Conservation (phyloP, 2,113 vertebrate species). For the Bubalus kerabau region DNA sequence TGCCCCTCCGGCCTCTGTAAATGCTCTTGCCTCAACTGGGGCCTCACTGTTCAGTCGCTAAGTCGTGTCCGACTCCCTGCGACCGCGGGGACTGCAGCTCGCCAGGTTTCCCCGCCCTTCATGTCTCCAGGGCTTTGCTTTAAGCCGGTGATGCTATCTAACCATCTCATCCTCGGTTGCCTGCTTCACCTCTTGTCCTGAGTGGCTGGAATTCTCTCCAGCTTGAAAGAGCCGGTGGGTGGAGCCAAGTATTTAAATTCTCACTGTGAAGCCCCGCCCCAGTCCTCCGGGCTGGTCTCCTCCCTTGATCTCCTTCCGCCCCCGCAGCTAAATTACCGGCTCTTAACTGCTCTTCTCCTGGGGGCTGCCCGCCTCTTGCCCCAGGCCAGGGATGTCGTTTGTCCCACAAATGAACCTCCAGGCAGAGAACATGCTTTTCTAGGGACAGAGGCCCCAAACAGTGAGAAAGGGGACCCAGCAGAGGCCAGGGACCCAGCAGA, state of each 20-base stretch:
- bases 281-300: not conserved
- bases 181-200: fast-evolving
- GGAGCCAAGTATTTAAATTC: not conserved
- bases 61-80: not conserved
- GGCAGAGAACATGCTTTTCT: not conserved
- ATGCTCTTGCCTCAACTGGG: not conserved
- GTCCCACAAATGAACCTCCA: not conserved
- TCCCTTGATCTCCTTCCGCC: not conserved
- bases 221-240: not conserved
- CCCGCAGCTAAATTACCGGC: not conserved
- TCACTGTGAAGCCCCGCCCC: not conserved
- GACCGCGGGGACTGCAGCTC: fast-evolving
- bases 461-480: not conserved
- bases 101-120: not conserved
- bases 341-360: not conserved
- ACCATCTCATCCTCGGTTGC: not conserved
- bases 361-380: not conserved
- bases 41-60: not conserved
- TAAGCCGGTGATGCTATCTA: not conserved
- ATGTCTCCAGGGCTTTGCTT: not conserved
- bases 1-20: not conserved
- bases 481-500: not conserved
- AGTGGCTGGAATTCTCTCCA: not conserved
- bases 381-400: not conserved
- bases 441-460: not conserved